Conservation (phyloP, 2,888 invertebrate species). For the Ariolimax columbianus region DNA sequence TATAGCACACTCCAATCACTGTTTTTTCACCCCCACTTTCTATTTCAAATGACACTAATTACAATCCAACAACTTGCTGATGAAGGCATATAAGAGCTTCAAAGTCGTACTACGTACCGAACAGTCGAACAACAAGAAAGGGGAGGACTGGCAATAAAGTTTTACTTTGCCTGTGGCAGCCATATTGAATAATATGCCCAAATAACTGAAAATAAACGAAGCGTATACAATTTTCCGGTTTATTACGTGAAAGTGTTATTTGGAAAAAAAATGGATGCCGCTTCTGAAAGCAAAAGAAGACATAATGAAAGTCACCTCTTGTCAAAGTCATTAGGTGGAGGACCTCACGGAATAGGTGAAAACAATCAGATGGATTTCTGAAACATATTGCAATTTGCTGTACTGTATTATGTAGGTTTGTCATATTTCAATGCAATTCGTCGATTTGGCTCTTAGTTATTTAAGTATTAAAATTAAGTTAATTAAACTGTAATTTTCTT, state of each 20-base stretch:
- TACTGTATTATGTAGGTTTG: too few species aligned
- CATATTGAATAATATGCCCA: slow-evolving; percentile 36
- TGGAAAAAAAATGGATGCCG: slow-evolving; percentile 14
- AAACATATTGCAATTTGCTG: too few species aligned
- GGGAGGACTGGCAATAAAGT: slow-evolving; percentile 8
- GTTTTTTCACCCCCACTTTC: too few species aligned
- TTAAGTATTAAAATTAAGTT: too few species aligned
- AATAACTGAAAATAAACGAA: slow-evolving; percentile 23
- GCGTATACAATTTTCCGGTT: neutral
- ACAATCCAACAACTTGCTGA: neutral
- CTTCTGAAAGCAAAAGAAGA: slow-evolving; percentile 11
- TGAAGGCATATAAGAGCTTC: neutral
- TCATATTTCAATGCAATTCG: too few species aligned
- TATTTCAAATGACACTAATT: neutral
- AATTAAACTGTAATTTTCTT: too few species aligned
- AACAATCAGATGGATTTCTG: neutral
- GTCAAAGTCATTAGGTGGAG: slow-evolving; percentile 34
- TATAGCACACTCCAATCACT: too few species aligned
- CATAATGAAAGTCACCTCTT: slow-evolving; percentile 26
- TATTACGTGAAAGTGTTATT: neutral
- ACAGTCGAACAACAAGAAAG: neutral
- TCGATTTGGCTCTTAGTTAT: too few species aligned
- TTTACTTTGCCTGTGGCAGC: slow-evolving; percentile 27
- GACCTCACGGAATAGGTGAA: slow-evolving; percentile 51
- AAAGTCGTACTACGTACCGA: neutral